Percentiles rank a stretch among this genome's conserved stretches.
These are phyloP conservation scores for Rotaria macrura DNA, from an alignment of 2,888 invertebrate species.

Conservation along the genomic window DNA sequence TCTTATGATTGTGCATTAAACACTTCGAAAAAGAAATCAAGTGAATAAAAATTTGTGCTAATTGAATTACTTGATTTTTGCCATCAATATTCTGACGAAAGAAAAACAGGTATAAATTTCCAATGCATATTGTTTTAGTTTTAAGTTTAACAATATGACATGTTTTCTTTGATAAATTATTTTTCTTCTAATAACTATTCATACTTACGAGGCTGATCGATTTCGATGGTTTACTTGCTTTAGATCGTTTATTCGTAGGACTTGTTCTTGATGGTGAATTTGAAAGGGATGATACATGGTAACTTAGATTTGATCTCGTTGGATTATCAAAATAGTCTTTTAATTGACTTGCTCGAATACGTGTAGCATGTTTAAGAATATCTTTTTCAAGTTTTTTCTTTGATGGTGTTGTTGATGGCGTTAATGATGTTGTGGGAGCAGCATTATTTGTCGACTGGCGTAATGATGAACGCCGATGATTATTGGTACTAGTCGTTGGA, in stretches of 20 bases:
- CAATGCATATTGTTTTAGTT: no score
- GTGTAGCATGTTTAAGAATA: slow-evolving; percentile 16
- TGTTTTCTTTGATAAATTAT: no score
- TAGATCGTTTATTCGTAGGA: background rate
- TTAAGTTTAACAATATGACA: no score
- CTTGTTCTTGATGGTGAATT: background rate
- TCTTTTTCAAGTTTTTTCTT: background rate
- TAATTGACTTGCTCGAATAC: background rate
- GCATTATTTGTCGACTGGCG: background rate
- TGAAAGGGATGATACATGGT: background rate
- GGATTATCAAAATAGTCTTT: background rate
- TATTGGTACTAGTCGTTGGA: background rate
- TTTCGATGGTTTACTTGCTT: background rate
- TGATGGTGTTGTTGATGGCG: background rate
- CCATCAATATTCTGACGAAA: background rate
- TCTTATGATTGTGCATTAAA: no score
- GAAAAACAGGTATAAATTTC: no score
- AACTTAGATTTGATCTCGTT: background rate
- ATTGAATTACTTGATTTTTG: background rate
- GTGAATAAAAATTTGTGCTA: no score
- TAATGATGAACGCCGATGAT: background rate
- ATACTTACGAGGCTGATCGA: background rate
- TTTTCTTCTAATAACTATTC: background rate
- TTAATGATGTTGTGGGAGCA: background rate
- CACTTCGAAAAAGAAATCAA: no score